A percentile compares a stretch with the other conserved stretches of the same genome.
Conservation (phyloP, 2,888 invertebrate species). For the Dolichomitus sp. region DNA sequence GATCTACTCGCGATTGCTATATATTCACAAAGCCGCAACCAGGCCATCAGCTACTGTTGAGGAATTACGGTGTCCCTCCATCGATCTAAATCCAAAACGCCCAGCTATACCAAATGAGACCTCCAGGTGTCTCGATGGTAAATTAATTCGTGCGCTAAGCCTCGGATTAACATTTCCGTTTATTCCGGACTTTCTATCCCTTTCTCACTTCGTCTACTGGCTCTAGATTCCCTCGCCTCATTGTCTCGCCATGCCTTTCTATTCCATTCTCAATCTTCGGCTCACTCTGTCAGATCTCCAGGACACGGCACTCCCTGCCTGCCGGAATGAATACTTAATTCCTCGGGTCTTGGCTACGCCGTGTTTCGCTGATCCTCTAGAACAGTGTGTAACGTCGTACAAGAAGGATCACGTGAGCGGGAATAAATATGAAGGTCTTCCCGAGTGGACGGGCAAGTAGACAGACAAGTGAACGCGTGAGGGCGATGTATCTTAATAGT, state of each 20-base stretch:
- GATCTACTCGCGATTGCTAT: conserved; percentile 1
- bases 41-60: neutral
- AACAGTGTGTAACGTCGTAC: conserved; percentile 48
- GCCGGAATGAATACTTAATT: conserved; percentile 79
- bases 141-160: conserved; percentile 30
- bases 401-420: conserved; percentile 75
- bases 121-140: conserved; percentile 5
- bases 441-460: conserved; percentile 54
- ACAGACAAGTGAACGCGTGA: conserved; percentile 57
- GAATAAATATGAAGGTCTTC: conserved; percentile 75
- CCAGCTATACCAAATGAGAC: neutral
- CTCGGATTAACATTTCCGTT: conserved; percentile 63
- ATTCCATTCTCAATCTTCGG: conserved; percentile 37
- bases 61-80: neutral
- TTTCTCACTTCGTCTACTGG: conserved; percentile 29
- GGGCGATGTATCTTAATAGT: conserved; percentile 77
- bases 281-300: conserved; percentile 38
- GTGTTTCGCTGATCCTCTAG: conserved; percentile 56
- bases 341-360: conserved; percentile 71
- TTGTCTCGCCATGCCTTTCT: conserved; percentile 20
- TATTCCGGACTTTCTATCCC: conserved; percentile 69
- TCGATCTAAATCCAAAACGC: conserved; percentile 14
- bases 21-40: neutral
- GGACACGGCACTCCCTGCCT: conserved; percentile 65
- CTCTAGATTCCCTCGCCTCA: conserved; percentile 1